Conservation (phyloP, 1,140 invertebrate species). For the Drosophila truncata region DNA sequence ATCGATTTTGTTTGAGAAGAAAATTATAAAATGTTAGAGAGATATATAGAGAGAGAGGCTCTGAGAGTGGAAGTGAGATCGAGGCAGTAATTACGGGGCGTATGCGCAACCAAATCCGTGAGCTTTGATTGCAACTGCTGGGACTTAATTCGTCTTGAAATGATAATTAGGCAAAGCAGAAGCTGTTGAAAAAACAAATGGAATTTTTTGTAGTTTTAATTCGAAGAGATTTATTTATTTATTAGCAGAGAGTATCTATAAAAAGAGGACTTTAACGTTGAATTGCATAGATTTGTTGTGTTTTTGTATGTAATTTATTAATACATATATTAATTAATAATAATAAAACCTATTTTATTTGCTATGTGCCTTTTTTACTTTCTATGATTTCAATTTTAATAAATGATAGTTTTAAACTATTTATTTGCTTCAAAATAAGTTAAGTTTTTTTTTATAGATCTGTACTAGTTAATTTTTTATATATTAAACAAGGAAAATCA, state of each 20-base stretch:
- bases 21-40: background rate
- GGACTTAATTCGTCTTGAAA: slow-evolving; percentile 39
- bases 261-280: background rate
- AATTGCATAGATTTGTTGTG: background rate
- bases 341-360: too few relatives aligned
- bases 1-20: slow-evolving; percentile 35
- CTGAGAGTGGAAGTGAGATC: background rate
- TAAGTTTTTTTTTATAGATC: background rate
- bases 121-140: slow-evolving; percentile 28
- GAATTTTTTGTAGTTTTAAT: slow-evolving; percentile 3
- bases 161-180: slow-evolving; percentile 30
- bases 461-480: background rate
- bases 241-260: background rate
- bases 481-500: background rate
- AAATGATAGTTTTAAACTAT: too few relatives aligned
- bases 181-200: slow-evolving; percentile 10
- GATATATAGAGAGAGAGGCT: background rate
- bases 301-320: background rate
- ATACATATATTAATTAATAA: too few relatives aligned
- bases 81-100: slow-evolving; percentile 42
- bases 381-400: background rate
- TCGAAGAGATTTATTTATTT: slow-evolving; percentile 14
- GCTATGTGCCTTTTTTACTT: background rate
- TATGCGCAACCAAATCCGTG: slow-evolving; percentile 58
- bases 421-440: background rate